Evolutionary conservation across 2,888 invertebrate genomes (phyloP).

Genomic region (Leptarthrus brevirostris): DNA sequence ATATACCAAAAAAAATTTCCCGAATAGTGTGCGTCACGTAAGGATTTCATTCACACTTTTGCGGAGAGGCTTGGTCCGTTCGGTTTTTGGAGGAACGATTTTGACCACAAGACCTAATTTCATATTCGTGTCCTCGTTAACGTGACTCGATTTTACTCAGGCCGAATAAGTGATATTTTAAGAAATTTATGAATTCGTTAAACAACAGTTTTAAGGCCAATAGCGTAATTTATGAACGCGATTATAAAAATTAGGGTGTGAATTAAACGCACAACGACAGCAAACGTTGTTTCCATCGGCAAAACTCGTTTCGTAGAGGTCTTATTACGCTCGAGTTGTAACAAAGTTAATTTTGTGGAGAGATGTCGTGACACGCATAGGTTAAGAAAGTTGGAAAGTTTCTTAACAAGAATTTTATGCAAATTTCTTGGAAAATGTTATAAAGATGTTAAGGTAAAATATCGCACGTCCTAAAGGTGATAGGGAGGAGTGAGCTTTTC

Average conservation of each 20-base stretch:
- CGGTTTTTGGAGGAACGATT: too few relatives aligned
- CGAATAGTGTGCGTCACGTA: constrained; percentile 23
- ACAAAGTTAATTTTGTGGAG: neutral
- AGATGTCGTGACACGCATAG: constrained; percentile 41
- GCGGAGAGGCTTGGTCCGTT: neutral
- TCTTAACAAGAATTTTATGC: constrained; percentile 25
- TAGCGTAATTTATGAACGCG: neutral
- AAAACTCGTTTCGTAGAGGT: neutral
- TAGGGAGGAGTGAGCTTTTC: neutral
- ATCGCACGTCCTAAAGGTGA: neutral
- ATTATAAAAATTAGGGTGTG: constrained; percentile 25
- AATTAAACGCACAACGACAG: constrained; percentile 8
- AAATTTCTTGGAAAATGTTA: constrained; percentile 36
- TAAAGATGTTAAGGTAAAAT: neutral
- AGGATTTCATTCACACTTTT: neutral
- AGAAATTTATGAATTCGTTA: constrained; percentile 10
- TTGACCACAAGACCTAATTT: neutral
- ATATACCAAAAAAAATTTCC: constrained; percentile 4
- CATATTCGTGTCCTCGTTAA: constrained; percentile 10
- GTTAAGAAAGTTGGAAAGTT: constrained; percentile 48
- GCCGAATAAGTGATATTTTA: neutral
- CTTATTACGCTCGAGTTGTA: neutral
- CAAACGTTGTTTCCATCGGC: neutral
- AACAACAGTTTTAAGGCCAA: constrained; percentile 16
- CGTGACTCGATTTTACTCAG: neutral